Evolutionary conservation across 2,888 invertebrate genomes (phyloP).

Genomic region (Polyommatus icarus): DNA sequence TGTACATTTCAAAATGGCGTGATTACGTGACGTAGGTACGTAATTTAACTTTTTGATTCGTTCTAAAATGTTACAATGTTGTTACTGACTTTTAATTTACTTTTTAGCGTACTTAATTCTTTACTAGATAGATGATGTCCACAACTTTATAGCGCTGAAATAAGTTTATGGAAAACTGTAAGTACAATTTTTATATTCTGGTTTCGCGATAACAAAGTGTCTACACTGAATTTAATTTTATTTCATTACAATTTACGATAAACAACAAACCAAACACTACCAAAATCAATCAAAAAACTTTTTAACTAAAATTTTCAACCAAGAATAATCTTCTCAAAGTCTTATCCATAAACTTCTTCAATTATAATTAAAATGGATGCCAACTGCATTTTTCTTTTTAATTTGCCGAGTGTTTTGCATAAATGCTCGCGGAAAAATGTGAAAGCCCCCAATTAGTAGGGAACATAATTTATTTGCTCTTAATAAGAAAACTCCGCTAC

Average conservation of each 20-base stretch:
- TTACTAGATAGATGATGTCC: too few species aligned
- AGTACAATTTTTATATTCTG: too few species aligned
- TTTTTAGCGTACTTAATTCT: background rate
- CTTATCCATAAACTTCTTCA: constrained; percentile 47
- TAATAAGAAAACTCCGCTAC: constrained; percentile 60
- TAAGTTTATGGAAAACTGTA: too few species aligned
- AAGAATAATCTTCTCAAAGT: background rate
- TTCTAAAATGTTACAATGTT: constrained; percentile 15
- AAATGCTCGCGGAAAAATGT: constrained; percentile 66
- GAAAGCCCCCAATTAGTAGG: constrained; percentile 70
- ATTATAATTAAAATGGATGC: constrained; percentile 73
- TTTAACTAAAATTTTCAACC: background rate
- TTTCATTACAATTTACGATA: too few species aligned
- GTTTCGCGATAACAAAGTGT: too few species aligned
- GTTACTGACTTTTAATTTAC: background rate
- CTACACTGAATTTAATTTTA: too few species aligned
- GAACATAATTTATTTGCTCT: constrained; percentile 71
- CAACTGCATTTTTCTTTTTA: constrained; percentile 72
- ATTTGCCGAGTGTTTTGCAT: constrained; percentile 77
- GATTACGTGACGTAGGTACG: background rate
- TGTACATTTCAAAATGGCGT: background rate
- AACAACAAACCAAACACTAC: too few species aligned
- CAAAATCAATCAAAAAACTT: background rate
- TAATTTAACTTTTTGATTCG: background rate
- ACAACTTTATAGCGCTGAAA: too few species aligned